These are phyloP conservation scores for Baronia brevicornis DNA, from an alignment of 2,888 invertebrate species.

Conservation along the genomic window DNA sequence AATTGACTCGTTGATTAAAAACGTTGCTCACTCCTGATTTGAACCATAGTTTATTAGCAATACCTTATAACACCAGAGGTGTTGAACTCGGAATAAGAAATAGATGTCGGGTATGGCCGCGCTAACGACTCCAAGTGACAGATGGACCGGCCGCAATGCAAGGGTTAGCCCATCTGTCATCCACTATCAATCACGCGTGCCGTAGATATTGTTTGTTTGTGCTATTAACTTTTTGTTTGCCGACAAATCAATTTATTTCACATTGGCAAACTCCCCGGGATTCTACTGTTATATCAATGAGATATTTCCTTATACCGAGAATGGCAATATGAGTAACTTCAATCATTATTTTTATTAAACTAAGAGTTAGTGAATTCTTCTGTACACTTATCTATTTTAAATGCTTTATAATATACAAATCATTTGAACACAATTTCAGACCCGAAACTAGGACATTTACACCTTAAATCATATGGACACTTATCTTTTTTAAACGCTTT, in stretches of 20 bases:
- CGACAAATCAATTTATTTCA: constrained; percentile 42
- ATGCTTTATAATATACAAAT: no score
- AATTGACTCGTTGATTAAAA: no score
- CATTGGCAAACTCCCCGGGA: constrained; percentile 41
- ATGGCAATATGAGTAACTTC: constrained; percentile 1
- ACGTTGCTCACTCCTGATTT: no score
- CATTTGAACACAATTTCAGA: no score
- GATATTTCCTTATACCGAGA: background rate
- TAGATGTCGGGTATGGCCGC: constrained; percentile 32
- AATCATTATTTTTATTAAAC: no score
- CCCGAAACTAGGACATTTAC: no score
- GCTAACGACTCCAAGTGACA: constrained; percentile 49
- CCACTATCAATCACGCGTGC: constrained; percentile 60
- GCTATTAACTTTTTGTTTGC: constrained; percentile 57
- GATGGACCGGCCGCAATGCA: constrained; percentile 47
- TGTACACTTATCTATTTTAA: no score
- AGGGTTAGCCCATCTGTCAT: constrained; percentile 68
- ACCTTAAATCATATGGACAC: no score
- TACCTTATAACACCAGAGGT: constrained; percentile 10
- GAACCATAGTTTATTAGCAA: no score
- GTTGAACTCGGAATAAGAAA: constrained; percentile 21
- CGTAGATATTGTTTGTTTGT: constrained; percentile 60
- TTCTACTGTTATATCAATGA: constrained; percentile 24
- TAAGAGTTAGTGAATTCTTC: no score
- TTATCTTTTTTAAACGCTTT: background rate